Conservation (phyloP, 2,797 vertebrate genomes). For the Dryobates pubescens region DNA sequence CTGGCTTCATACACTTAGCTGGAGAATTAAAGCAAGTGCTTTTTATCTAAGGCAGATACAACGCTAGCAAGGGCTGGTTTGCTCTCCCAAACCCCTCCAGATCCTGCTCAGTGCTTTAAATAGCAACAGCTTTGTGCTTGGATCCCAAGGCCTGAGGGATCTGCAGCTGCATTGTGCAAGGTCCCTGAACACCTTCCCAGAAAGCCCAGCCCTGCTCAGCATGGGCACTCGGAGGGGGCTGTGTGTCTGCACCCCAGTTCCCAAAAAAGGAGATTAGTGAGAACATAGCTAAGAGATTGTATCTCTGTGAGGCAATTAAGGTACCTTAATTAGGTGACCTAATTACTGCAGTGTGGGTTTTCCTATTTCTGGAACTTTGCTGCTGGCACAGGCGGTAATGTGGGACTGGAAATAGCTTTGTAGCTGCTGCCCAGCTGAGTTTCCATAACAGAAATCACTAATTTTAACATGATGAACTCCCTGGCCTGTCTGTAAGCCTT, state of each 20-base stretch:
- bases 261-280: not conserved
- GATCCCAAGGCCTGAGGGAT: not conserved
- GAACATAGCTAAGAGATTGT: not conserved
- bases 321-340: conserved; percentile 55
- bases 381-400: not conserved
- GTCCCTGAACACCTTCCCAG: not conserved
- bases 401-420: not conserved
- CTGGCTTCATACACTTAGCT: not conserved
- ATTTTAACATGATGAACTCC: not conserved
- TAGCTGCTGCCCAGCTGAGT: not conserved
- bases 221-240: not conserved
- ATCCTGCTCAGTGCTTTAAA: not conserved
- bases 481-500: not conserved
- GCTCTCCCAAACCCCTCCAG: not conserved
- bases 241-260: not conserved
- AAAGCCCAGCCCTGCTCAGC: not conserved
- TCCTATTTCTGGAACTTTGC: conserved; percentile 46
- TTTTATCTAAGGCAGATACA: not conserved
- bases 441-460: not conserved
- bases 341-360: not conserved
- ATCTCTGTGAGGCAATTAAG: not conserved
- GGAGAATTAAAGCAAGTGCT: not conserved
- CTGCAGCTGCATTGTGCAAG: fast-evolving
- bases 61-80: not conserved
- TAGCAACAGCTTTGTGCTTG: not conserved